Evolutionary conservation across 2,888 invertebrate species (phyloP), one percentile per base, ranked within the genome.

Genomic region (Tinea semifulvella): DNA sequence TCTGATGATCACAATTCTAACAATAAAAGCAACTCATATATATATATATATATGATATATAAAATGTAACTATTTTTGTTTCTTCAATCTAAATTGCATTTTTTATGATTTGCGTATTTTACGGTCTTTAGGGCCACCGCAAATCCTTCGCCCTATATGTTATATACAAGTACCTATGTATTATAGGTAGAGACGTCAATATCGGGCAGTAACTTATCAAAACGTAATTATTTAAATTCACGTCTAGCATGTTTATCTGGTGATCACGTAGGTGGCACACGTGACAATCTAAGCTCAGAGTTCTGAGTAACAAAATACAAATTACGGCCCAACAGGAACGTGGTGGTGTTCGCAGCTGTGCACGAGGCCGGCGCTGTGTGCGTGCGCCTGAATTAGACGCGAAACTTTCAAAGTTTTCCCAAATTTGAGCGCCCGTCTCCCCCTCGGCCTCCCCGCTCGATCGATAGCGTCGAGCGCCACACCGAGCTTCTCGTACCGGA

Each of bases 371-470:
- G n/a, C 39, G 25, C 52, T 68, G 77, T 80, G 80, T 80, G 80
- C 75, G 80, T 76, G 77, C 76, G 79, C 80, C 75, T 79, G 80
- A 80, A 80, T 79, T 80, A 80, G 79, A 80, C 79, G 80, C 72
- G 73, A 79, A 80, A 80, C 80, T 80, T 80, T 80, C 79, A 77
- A 80, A 80, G 80, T 80, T 80, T 80, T 80, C 80, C 80, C 79
- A 79, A 80, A 79, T 80, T 80, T 76, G 68, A 69, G 67, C 71
- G 74, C 68, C 68, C 74, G 53, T 53, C 49, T 61, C 53, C 57
- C 61, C 57, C 62, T 38, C 38, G 25, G 18, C 14, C 18, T 42
- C 18, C 17, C 42, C 61, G 51, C 58, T 54, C 63, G 76, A 75
- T 75, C 76, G 76, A 79, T 79, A 77, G 73, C 65, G 38, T 38